Evolutionary conservation across 2,797 vertebrate genomes (phyloP), one percentile per base, ranked within the genome.

Genomic region (Coracias cyanogaster): DNA sequence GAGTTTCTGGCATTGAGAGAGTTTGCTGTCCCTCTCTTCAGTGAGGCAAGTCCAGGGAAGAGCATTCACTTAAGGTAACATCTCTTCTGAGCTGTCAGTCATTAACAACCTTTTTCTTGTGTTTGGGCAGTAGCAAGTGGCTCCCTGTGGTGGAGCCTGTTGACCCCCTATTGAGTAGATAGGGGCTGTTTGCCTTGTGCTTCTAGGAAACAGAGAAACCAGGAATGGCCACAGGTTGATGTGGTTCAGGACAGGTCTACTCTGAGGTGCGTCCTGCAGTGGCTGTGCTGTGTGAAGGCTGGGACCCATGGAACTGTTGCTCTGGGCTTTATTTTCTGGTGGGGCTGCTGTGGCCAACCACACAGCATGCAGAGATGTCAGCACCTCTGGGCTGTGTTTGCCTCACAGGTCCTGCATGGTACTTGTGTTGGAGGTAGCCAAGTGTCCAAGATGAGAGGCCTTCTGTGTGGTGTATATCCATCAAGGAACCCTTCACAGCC

Each of bases 301-400:
- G 5, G 31, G 45, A 41, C 37, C 71, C 2, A 2, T 20, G 48
- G 41, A 19, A 7, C 39, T 35, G 12, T 52, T 28, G 62, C 25
- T 41, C 18, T 41, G 35, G 57, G 18, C 12, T 25, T 12, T 17
- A 10, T 57, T 37, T 74, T 35, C 12, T 18, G 29, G 14, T 7
- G 41, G 24, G 22, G 2, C 14, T 48, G 35, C 41, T 54, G 48
- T 0, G 0, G 15, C 11, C 0, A 1, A 45, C 35, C 15, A 3
- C 3, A 3, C 18, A 28, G 43, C 0, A 0, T 29, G 31, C 4
- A 1, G 15, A 64, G 58, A 20, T 8, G 19, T 7, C 26, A 0
- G 2, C 11, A 21, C 1, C 6, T 12, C n/a, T 13, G 17, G 29
- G 6, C 37, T 82, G 65, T 13, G n/a, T 49, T 71, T 76, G 35